Conservation (phyloP, 1,140 invertebrate species). For the Papilio aristodemus region DNA sequence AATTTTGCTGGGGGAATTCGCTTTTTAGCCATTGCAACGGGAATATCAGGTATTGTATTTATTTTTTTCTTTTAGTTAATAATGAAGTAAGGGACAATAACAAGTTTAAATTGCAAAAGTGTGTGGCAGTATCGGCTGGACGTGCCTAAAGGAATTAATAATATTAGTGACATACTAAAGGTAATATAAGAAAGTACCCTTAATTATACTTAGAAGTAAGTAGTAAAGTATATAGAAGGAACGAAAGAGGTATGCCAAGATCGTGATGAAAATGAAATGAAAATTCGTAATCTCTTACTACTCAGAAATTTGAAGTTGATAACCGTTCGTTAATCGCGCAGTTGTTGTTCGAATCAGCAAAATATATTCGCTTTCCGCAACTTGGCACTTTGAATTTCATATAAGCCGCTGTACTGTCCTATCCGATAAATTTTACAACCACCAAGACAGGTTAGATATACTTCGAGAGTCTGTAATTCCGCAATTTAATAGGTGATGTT, state of each 20-base stretch:
- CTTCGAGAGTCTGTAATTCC: neutral
- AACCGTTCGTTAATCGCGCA: neutral
- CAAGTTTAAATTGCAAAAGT: too few relatives aligned
- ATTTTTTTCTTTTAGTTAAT: too few relatives aligned
- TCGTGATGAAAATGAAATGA: too few relatives aligned
- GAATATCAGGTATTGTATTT: neutral
- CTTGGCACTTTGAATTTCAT: neutral
- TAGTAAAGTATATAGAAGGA: too few relatives aligned
- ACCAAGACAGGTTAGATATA: neutral
- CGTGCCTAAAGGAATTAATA: too few relatives aligned
- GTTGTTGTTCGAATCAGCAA: neutral
- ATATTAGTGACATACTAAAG: too few relatives aligned
- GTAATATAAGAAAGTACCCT: too few relatives aligned
- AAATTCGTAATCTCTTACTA: too few relatives aligned
- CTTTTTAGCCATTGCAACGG: neutral
- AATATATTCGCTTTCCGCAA: neutral
- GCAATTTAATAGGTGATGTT: neutral
- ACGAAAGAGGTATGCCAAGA: too few relatives aligned
- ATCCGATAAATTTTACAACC: slow-evolving; percentile 14
- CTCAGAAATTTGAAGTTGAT: neutral
- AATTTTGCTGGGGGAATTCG: neutral
- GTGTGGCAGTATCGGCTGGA: too few relatives aligned
- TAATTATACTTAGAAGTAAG: too few relatives aligned
- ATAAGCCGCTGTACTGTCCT: neutral
- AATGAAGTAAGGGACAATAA: too few relatives aligned